A percentile compares a stretch with the other conserved stretches of the same genome.
Conservation (phyloP, 2,888 invertebrate genomes). For the Teinopalpus imperialis region DNA sequence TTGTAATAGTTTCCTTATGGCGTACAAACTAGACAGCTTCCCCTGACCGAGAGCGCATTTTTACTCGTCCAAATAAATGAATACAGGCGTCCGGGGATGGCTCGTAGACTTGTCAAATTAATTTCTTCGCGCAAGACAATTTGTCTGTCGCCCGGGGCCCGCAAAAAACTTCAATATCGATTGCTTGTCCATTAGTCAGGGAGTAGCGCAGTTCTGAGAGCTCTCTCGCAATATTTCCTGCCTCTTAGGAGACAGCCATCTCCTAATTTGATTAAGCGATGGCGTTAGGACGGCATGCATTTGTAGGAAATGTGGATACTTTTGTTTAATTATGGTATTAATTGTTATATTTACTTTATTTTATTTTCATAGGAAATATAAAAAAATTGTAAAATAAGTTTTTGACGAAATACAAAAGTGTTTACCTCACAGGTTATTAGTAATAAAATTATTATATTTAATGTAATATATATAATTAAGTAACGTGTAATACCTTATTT, state of each 20-base stretch:
- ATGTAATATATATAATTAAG: too few species aligned
- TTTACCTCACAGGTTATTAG: too few species aligned
- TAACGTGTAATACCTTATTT: too few species aligned
- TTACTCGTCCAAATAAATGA: conserved; percentile 79
- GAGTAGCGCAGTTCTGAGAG: conserved; percentile 35
- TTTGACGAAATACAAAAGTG: too few species aligned
- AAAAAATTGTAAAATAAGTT: too few species aligned
- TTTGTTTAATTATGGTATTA: too few species aligned
- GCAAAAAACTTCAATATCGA: conserved; percentile 73
- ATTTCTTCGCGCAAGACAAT: conserved; percentile 79
- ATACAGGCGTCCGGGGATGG: conserved; percentile 72
- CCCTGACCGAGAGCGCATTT: conserved; percentile 62
- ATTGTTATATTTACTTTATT: too few species aligned
- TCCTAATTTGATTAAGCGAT: conserved; percentile 23
- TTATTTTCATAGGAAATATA: too few species aligned
- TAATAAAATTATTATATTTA: too few species aligned
- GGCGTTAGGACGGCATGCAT: conserved; percentile 4
- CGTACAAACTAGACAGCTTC: conserved; percentile 30
- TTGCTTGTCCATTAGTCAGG: conserved; percentile 65
- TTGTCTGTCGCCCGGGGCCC: conserved; percentile 68
- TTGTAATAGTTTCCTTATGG: conserved; percentile 13
- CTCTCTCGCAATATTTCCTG: conserved; percentile 26
- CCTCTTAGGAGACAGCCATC: conserved; percentile 19
- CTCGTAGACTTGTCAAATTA: conserved; percentile 76
- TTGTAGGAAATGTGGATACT: too few species aligned